Evolutionary conservation across 2,888 invertebrate genomes (phyloP), one percentile per base, ranked within the genome.

Genomic region (Pseudococcus longispinus): DNA sequence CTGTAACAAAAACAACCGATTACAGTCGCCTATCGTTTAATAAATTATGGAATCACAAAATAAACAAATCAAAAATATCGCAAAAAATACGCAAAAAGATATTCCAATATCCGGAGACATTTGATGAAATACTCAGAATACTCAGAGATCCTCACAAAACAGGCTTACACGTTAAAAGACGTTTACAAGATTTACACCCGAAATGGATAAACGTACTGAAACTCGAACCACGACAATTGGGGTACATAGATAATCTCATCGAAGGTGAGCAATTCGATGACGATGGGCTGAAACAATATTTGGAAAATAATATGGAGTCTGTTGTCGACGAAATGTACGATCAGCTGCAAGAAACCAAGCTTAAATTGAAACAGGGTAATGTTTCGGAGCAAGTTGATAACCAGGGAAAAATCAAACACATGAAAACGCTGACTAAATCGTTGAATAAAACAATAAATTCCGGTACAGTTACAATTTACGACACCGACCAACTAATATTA

Each of bases 71-170:
- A 13, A 20, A 55, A n/a, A n/a, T 18, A 11, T 60, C 84, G 11
- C 37, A 55, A 9, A 37, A 55, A 44, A 20, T 84, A 0, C 65
- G 55, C 11, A 20, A 84, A 37, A 55, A 84, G 37, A 84, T 84
- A 29, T 26, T 32, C 60, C 55, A 84, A 3, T 29, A 84, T 42
- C 55, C 55, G 23, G 37, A 84, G 29, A 84, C 60, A 23, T 29
- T 29, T 20, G 84, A 84, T 6, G 55, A 42, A 20, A 32, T 60
- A 42, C 37, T 60, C 9, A 26, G 18, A 65, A 20, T 65, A n/a
- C 70, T 84, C 42, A 55, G 42, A 84, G 70, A 84, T 65, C 84
- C 84, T 20, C 84, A 84, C 37, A 84, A 42, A 29, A 84, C 65
- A 15, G 84, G 84, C 11, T n/a, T 60, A 5, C 55, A 84, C 55